These are phyloP conservation scores for Melanerpes formicivorus DNA, from an alignment of 2,113 vertebrate genomes.

Conservation along the genomic window DNA sequence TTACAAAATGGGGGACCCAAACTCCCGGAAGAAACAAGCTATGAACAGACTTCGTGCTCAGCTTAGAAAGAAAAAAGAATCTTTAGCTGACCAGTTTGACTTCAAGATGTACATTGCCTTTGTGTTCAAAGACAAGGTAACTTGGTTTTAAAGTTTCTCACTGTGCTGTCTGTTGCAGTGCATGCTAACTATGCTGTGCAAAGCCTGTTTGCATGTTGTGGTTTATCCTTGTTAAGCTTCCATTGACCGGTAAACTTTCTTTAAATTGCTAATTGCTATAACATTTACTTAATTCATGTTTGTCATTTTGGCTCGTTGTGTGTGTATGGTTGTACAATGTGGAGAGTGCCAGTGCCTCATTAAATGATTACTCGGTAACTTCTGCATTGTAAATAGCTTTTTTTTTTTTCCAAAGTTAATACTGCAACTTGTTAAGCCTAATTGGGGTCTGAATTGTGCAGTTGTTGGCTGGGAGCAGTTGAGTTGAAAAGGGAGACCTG, in stretches of 20 bases:
- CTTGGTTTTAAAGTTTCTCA: constrained; percentile 24
- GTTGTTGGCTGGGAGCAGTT: neutral
- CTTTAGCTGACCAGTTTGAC: constrained; percentile 99
- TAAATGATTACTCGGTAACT: neutral
- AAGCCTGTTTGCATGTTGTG: neutral
- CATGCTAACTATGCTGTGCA: neutral
- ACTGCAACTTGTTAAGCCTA: neutral
- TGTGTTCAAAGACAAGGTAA: constrained; percentile 99
- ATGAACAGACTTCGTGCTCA: constrained; percentile 99
- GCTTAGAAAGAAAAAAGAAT: constrained; percentile 99
- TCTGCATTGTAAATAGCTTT: neutral
- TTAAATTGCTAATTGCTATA: neutral
- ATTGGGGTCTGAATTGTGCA: neutral
- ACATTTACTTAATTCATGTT: neutral
- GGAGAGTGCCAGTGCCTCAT: neutral
- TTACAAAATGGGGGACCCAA: constrained; percentile 98
- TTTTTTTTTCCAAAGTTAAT: neutral
- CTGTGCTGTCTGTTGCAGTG: neutral
- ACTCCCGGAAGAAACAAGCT: constrained; percentile 98
- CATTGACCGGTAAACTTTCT: fast-evolving
- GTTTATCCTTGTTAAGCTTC: neutral
- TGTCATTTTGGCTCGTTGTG: fast-evolving
- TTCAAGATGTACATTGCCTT: constrained; percentile 99
- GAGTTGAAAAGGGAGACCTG: neutral
- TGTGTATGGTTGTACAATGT: neutral